phyloP scores from a whole-genome alignment of 2,113 vertebrate genomes.

The Clarias batrachus region DNA sequence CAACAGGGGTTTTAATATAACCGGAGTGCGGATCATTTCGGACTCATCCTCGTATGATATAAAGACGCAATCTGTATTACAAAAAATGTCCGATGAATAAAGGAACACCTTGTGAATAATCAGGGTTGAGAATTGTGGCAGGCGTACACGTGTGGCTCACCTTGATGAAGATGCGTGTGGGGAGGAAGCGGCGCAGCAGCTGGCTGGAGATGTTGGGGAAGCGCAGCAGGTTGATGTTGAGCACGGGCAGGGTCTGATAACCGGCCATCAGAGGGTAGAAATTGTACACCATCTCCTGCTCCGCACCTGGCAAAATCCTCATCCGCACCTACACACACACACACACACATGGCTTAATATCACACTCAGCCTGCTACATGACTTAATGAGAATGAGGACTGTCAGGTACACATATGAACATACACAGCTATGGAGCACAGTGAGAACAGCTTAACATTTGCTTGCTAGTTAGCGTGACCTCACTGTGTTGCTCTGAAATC shows the following conservation, averaged over 20 bases:
- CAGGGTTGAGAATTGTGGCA: no score
- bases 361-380: background rate
- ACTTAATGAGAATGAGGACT: background rate
- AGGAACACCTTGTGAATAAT: background rate
- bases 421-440: background rate
- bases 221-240: constrained; percentile 82
- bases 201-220: constrained; percentile 81
- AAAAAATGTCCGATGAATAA: no score
- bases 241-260: constrained; percentile 90
- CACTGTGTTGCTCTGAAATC: background rate
- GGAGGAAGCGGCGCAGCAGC: constrained; percentile 85
- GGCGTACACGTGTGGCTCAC: constrained; percentile 61
- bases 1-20: no score
- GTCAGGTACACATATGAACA: background rate
- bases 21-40: no score
- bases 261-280: constrained; percentile 97
- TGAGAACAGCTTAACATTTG: background rate
- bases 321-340: constrained; percentile 80
- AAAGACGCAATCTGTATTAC: background rate
- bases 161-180: constrained; percentile 94
- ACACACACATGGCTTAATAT: background rate
- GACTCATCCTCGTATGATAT: background rate
- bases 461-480: background rate
- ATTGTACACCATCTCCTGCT: constrained; percentile 95
- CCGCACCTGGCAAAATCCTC: constrained; percentile 85